Base-by-base conservation (phyloP, 2,888 invertebrate species). In the Coenonympha arcania region DNA sequence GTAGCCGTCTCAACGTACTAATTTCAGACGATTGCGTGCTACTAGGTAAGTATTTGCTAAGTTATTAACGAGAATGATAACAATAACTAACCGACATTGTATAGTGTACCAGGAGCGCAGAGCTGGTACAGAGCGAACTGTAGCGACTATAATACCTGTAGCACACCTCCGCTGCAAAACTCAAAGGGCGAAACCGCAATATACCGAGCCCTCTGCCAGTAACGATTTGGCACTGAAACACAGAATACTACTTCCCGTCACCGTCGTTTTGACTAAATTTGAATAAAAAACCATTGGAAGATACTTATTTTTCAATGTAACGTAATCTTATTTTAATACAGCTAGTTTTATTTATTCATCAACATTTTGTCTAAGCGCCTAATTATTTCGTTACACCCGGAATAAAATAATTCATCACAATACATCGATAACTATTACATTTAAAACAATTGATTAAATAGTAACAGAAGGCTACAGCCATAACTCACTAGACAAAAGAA, bases 121-220 rank as follows among this genome's bases (percentile, higher is more conserved):
- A 33, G 33, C 39, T 31, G 22, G 48, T 18, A 18, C 31, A 33
- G 41, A 42, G 42, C 36, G 28, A 30, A 48, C 42, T 48, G 36
- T 28, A 42, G 18, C 30, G 41, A 15, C 20, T 39, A n/a, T n/a
- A 50, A 50, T 41, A 44, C 26, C 42, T 50, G 53, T 39, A 45
- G 41, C 24, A 37, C 40, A n/a, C n/a, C n/a, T n/a, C n/a, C n/a
- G n/a, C n/a, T n/a, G n/a, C n/a, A n/a, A n/a, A n/a, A n/a, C n/a
- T n/a, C n/a, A n/a, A n/a, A n/a, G n/a, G n/a, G n/a, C n/a, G n/a
- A n/a, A n/a, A n/a, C n/a, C n/a, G n/a, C n/a, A n/a, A n/a, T n/a
- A n/a, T n/a, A n/a, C 45, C n/a, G n/a, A n/a, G n/a, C n/a, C 24
- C 31, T 15, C 36, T 31, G 15, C 45, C 24, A 20, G 39, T 43